Conservation (phyloP, 2,113 vertebrate species). For the Chionomys nivalis region DNA sequence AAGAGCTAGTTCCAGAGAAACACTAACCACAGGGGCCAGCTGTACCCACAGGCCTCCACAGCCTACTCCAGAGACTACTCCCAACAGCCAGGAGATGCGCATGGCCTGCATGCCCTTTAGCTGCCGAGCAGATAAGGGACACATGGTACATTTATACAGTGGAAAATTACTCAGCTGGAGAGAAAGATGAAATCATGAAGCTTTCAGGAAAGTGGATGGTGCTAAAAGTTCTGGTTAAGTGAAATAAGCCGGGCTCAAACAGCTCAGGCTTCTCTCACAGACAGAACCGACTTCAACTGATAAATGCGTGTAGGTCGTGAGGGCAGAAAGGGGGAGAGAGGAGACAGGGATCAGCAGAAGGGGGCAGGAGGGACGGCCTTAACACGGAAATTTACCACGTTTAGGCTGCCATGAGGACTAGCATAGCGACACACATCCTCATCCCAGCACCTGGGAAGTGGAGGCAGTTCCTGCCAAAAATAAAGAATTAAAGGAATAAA, state of each 20-base stretch:
- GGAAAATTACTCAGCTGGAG: background rate
- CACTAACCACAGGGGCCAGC: background rate
- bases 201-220: background rate
- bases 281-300: background rate
- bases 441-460: background rate
- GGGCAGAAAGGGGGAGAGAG: background rate
- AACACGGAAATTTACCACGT: background rate
- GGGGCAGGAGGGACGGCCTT: background rate
- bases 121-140: background rate
- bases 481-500: background rate
- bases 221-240: background rate
- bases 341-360: background rate
- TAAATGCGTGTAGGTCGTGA: background rate
- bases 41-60: background rate
- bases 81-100: background rate
- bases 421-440: no score
- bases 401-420: background rate
- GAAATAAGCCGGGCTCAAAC: background rate
- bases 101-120: background rate
- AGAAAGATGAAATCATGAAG: background rate
- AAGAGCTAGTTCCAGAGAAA: background rate
- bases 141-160: background rate
- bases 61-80: background rate
- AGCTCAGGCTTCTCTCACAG: background rate
- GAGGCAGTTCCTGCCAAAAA: background rate